A percentile compares a stretch with the other conserved stretches of the same genome.
Conservation (phyloP, 2,113 vertebrate genomes). For the Tapirus terrestris region DNA sequence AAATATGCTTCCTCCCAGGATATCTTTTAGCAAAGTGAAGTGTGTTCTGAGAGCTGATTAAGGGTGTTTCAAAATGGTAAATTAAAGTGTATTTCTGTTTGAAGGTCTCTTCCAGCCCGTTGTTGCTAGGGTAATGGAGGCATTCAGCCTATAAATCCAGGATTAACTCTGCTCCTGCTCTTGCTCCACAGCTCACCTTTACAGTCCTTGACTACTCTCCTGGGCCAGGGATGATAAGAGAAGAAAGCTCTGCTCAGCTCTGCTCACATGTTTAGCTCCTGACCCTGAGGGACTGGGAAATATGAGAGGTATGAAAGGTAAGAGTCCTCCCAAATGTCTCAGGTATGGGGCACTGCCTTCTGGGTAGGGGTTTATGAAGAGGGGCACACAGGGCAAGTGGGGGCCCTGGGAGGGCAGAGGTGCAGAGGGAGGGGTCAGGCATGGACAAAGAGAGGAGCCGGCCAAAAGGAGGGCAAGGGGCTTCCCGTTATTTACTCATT, state of each 20-base stretch:
- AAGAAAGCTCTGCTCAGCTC: not conserved
- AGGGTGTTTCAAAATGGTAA: not conserved
- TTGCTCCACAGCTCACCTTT: not conserved
- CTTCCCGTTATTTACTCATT: fast-evolving
- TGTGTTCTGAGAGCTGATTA: not conserved
- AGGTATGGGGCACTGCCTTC: too few species aligned
- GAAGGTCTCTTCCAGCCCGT: not conserved
- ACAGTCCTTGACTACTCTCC: not conserved
- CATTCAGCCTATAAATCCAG: not conserved
- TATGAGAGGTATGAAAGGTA: not conserved
- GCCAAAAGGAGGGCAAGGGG: not conserved
- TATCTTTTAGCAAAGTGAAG: not conserved
- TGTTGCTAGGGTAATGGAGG: not conserved
- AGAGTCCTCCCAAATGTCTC: not conserved
- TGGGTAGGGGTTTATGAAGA: not conserved
- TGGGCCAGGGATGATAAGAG: not conserved
- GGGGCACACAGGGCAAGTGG: not conserved
- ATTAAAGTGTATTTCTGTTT: not conserved
- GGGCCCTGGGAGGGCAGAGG: not conserved
- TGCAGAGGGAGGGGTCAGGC: fast-evolving
- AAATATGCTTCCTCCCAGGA: not conserved
- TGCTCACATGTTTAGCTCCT: not conserved
- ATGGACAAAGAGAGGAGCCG: fast-evolving
- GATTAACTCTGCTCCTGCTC: not conserved
- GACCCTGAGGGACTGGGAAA: not conserved